Conservation (phyloP, 2,797 vertebrate species). For the Vireo griseus region DNA sequence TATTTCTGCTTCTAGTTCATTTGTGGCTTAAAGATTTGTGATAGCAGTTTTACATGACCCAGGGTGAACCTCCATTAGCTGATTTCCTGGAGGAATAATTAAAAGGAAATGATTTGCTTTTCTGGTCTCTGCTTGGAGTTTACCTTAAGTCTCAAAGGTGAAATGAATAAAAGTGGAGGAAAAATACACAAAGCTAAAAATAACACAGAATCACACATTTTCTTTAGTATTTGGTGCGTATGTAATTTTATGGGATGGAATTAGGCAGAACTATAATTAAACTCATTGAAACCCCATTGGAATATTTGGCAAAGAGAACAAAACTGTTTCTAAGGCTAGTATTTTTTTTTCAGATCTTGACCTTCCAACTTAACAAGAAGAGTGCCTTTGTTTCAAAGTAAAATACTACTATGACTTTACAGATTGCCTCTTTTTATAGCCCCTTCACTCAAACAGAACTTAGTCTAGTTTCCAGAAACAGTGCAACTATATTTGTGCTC, state of each 20-base stretch:
- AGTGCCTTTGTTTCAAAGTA: neutral
- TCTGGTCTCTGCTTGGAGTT: constrained; percentile 49
- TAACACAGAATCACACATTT: constrained; percentile 46
- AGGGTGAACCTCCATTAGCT: constrained; percentile 52
- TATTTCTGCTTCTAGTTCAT: constrained; percentile 8
- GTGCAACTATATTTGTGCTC: neutral
- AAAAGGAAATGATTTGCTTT: constrained; percentile 70
- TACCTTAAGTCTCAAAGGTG: constrained; percentile 54
- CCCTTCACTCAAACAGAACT: neutral
- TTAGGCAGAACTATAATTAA: constrained; percentile 24
- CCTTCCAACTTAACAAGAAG: neutral
- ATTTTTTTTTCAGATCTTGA: neutral
- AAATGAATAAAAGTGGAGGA: constrained; percentile 57
- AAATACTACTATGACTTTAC: neutral
- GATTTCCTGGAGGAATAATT: constrained; percentile 70
- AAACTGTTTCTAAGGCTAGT: neutral
- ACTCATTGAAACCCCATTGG: neutral
- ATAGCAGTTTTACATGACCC: constrained; percentile 61
- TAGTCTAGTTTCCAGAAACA: neutral
- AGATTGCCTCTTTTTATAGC: neutral
- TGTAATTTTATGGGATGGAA: constrained; percentile 49
- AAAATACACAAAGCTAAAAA: constrained; percentile 47
- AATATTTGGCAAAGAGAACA: constrained; percentile 8
- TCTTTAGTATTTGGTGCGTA: neutral
- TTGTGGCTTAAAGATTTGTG: constrained; percentile 60